These are phyloP conservation scores for Danio choprae DNA, from an alignment of 2,797 vertebrate species.

Conservation along the genomic window DNA sequence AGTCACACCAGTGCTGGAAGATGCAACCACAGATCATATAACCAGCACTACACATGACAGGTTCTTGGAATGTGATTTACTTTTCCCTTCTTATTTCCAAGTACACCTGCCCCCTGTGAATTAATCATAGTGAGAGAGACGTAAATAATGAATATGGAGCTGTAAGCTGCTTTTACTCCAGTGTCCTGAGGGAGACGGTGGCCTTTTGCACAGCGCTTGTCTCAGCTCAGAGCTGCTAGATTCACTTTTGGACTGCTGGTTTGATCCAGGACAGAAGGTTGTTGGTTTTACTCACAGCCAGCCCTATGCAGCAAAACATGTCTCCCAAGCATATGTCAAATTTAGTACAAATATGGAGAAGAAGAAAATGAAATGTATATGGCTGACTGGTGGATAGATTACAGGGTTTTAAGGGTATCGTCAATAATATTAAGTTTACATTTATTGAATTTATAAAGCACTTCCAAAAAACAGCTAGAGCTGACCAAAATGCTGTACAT, in stretches of 20 bases:
- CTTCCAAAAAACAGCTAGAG: too few species aligned
- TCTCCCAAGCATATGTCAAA: too few species aligned
- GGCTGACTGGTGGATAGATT: background rate
- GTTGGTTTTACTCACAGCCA: background rate
- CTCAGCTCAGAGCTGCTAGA: conserved; percentile 29
- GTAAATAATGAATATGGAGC: conserved; percentile 62
- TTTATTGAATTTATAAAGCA: too few species aligned
- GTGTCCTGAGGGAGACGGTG: conserved; percentile 42
- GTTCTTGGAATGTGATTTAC: conserved; percentile 46
- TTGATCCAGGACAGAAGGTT: conserved; percentile 21
- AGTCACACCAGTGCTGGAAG: conserved; percentile 36
- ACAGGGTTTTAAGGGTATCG: too few species aligned
- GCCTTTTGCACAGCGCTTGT: conserved; percentile 37
- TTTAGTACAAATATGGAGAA: background rate
- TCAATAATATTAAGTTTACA: too few species aligned
- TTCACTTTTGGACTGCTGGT: conserved; percentile 25
- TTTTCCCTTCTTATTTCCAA: conserved; percentile 40
- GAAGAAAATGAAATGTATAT: background rate
- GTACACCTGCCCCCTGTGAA: conserved; percentile 58
- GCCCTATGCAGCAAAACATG: background rate
- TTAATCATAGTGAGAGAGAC: conserved; percentile 56
- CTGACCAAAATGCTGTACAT: too few species aligned
- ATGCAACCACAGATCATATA: conserved; percentile 24
- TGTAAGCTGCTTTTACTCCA: conserved; percentile 50
- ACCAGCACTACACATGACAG: conserved; percentile 38